Conservation (phyloP, 1,140 invertebrate genomes). For the Musca vetustissima region DNA sequence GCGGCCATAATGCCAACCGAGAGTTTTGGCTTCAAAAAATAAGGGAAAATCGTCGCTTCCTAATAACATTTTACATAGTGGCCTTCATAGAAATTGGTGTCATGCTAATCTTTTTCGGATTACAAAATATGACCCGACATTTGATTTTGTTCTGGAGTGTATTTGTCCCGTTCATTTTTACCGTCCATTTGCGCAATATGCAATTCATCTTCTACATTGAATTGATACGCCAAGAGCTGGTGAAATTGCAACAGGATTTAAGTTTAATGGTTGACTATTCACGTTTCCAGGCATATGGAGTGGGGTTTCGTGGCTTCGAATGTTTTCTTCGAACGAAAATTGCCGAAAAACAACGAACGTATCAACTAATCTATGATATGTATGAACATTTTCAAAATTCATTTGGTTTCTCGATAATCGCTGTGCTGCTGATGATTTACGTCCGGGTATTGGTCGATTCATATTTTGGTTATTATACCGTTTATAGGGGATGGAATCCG, state of each 20-base stretch:
- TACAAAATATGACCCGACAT: conserved; percentile 26
- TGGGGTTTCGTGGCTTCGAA: conserved; percentile 40
- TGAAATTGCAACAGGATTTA: conserved; percentile 37
- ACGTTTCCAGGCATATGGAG: conserved; percentile 32
- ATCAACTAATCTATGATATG: conserved; percentile 39
- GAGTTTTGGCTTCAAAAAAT: neutral
- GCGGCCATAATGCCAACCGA: neutral
- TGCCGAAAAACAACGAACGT: conserved; percentile 36
- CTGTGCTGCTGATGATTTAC: conserved; percentile 34
- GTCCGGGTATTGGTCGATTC: conserved; percentile 28
- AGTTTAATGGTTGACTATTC: conserved; percentile 42
- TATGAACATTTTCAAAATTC: conserved; percentile 33
- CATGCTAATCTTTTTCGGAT: conserved; percentile 1
- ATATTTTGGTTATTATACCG: conserved; percentile 21
- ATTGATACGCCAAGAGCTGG: conserved; percentile 38
- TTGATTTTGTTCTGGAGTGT: conserved; percentile 39
- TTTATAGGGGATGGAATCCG: neutral
- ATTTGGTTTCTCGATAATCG: conserved; percentile 38
- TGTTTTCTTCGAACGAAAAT: conserved; percentile 35
- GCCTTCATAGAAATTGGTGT: conserved; percentile 28
- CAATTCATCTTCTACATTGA: conserved; percentile 46
- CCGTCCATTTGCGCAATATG: conserved; percentile 39
- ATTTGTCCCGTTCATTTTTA: conserved; percentile 38
- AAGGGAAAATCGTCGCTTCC: conserved; percentile 9
- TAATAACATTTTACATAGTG: conserved; percentile 14